Evolutionary conservation across 1,140 invertebrate genomes (phyloP).

Genomic region (Holotrichia oblita): DNA sequence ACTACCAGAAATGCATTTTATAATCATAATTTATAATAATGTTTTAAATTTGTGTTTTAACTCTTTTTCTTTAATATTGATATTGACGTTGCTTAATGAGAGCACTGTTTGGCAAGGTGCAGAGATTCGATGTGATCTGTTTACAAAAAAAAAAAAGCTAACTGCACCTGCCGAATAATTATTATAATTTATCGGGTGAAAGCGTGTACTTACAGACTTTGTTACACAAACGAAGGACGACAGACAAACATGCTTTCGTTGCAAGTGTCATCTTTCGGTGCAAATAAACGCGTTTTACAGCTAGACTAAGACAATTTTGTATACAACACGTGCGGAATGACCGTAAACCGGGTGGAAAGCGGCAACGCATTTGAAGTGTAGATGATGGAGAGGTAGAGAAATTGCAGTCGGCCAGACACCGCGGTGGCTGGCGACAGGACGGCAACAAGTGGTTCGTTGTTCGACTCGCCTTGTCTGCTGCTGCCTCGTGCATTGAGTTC

Average conservation of each 20-base stretch:
- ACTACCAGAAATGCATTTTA: not conserved
- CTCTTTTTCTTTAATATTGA: not conserved
- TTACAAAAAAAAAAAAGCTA: not conserved
- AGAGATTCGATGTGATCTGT: not conserved
- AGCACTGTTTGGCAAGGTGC: not conserved
- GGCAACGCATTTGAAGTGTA: not conserved
- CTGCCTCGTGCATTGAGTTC: not conserved
- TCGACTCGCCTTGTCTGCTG: not conserved
- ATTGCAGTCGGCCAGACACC: not conserved
- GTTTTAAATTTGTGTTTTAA: not conserved
- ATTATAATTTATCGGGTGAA: not conserved
- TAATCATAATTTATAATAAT: not conserved
- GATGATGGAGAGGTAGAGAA: not conserved
- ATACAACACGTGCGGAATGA: not conserved
- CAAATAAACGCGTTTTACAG: not conserved
- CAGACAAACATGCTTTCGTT: not conserved
- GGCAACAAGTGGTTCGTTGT: slow-evolving; percentile 15
- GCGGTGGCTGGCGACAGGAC: not conserved
- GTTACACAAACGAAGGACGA: not conserved
- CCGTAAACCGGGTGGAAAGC: not conserved
- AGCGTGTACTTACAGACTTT: not conserved
- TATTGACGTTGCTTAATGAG: too few species aligned
- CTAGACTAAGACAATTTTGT: not conserved
- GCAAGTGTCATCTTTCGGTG: not conserved
- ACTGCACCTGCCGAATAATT: not conserved